These are phyloP conservation scores for Lepus europaeus DNA, from an alignment of 2,113 vertebrate species.

Conservation along the genomic window DNA sequence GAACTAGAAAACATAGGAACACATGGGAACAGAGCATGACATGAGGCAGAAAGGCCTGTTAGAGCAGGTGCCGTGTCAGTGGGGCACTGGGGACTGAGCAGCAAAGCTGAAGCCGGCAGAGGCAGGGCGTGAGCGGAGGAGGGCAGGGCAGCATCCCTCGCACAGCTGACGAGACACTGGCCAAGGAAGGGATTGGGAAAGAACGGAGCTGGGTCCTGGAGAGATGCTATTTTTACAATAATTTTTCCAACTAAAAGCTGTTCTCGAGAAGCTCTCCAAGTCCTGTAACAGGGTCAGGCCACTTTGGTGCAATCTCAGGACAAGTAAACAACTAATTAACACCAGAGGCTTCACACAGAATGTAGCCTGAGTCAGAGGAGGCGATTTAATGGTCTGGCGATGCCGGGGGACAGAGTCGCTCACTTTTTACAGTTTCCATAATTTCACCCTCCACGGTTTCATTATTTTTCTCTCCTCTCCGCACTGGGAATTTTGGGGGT, in stretches of 20 bases:
- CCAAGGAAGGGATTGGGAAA: constrained; percentile 12
- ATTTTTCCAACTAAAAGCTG: constrained; percentile 48
- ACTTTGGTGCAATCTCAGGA: constrained; percentile 49
- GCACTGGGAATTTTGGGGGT: background rate
- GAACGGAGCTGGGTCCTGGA: background rate
- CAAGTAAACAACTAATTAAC: constrained; percentile 51
- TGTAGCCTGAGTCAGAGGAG: background rate
- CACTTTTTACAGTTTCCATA: constrained; percentile 56
- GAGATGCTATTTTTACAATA: constrained; percentile 67
- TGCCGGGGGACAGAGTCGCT: constrained; percentile 50
- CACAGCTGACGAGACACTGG: background rate
- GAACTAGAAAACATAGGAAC: background rate
- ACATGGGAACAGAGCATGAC: background rate
- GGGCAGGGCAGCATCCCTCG: background rate
- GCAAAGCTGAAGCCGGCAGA: constrained; percentile 9
- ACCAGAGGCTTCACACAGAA: background rate
- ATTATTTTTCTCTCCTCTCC: constrained; percentile 49
- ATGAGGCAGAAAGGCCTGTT: background rate
- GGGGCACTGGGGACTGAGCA: background rate
- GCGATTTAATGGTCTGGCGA: background rate
- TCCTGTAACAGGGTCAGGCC: constrained; percentile 18
- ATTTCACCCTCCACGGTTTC: background rate
- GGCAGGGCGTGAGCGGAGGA: background rate
- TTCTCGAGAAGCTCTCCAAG: constrained; percentile 59
- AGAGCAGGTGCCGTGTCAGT: constrained; percentile 7